Conservation (phyloP, 1,140 invertebrate species). For the Arion vulgaris region DNA sequence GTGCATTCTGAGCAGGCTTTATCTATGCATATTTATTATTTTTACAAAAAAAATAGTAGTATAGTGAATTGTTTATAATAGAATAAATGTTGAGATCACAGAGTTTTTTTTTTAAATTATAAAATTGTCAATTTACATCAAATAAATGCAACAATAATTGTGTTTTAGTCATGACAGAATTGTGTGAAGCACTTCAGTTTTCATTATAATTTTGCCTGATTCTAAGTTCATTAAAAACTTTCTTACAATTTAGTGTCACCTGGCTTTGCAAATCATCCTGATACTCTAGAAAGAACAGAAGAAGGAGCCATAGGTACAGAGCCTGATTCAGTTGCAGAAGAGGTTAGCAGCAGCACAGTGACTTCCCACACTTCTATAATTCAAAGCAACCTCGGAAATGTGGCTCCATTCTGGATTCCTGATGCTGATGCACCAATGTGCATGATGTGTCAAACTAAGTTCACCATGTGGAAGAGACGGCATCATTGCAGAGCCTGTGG, state of each 20-base stretch:
- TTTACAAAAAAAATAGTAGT: too few relatives aligned
- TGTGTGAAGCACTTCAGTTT: too few relatives aligned
- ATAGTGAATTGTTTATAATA: too few relatives aligned
- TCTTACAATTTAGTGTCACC: neutral
- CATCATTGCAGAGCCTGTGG: conserved; percentile 97
- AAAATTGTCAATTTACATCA: too few relatives aligned
- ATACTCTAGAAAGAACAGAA: neutral
- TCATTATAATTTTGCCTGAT: too few relatives aligned
- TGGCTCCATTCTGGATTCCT: conserved; percentile 82
- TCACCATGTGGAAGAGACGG: conserved; percentile 93
- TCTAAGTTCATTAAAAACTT: too few relatives aligned
- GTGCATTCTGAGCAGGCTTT: too few relatives aligned
- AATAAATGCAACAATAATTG: too few relatives aligned
- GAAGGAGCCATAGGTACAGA: neutral
- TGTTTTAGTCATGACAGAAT: too few relatives aligned
- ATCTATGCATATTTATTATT: too few relatives aligned
- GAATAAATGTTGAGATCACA: too few relatives aligned
- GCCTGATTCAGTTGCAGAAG: neutral
- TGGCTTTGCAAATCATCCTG: neutral
- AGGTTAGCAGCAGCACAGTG: neutral
- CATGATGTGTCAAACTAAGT: conserved; percentile 91
- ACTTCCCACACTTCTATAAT: neutral
- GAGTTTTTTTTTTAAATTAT: too few relatives aligned
- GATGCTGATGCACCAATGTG: conserved; percentile 88
- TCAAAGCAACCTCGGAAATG: conserved; percentile 57